Conservation (phyloP, 2,113 vertebrate genomes). For the Toxostoma redivivum region DNA sequence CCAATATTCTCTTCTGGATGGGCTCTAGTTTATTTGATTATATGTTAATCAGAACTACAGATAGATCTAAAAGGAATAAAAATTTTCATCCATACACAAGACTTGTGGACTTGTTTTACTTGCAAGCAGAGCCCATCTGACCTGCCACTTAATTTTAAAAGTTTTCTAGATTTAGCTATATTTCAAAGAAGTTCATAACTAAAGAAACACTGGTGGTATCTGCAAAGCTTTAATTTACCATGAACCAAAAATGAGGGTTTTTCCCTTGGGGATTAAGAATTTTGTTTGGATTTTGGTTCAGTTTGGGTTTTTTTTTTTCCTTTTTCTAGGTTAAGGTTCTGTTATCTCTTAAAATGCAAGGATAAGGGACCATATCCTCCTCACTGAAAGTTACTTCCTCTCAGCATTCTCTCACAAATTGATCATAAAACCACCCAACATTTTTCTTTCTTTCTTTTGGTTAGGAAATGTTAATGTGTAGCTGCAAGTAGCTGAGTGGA, state of each 20-base stretch:
- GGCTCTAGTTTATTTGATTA: neutral
- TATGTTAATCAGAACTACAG: neutral
- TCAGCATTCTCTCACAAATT: neutral
- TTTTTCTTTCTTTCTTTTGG: neutral
- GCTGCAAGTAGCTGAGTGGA: neutral
- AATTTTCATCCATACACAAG: neutral
- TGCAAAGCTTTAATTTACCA: neutral
- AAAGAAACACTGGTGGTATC: neutral
- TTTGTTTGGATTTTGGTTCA: neutral
- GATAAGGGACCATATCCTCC: neutral
- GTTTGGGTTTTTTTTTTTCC: neutral
- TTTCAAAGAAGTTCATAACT: neutral
- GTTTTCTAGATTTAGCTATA: neutral
- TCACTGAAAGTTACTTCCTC: neutral
- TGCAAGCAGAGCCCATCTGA: neutral
- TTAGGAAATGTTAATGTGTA: neutral
- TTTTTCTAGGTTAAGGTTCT: neutral
- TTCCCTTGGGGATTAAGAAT: neutral
- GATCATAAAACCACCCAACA: neutral
- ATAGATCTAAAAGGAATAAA: neutral
- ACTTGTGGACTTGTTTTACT: neutral
- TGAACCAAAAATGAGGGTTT: neutral
- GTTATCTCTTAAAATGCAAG: neutral
- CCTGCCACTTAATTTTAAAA: neutral
- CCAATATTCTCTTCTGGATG: neutral